A percentile compares a stretch with the other conserved stretches of the same genome.
Conservation (phyloP, 1,140 invertebrate genomes). For the Mycetomoellerius zeteki region DNA sequence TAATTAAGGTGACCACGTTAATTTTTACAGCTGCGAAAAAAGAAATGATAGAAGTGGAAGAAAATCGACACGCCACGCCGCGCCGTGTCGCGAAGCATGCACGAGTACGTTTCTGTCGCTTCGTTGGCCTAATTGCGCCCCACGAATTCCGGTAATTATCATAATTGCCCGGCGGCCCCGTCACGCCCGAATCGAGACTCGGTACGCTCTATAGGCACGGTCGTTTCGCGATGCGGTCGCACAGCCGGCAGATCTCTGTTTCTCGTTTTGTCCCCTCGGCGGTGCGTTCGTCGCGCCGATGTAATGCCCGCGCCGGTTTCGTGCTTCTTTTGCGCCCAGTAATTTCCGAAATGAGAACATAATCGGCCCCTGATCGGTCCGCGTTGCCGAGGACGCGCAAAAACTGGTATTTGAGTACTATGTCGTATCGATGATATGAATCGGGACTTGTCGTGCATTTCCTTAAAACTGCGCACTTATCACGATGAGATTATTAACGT, state of each 20-base stretch:
- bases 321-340: constrained; percentile 43
- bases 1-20: constrained; percentile 63
- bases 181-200: constrained; percentile 77
- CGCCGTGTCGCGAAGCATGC: constrained; percentile 32
- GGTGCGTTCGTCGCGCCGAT: background rate
- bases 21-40: constrained; percentile 39
- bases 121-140: constrained; percentile 78
- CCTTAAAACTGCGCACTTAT: background rate
- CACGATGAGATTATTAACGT: constrained; percentile 8
- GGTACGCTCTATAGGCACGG: constrained; percentile 35
- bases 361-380: constrained; percentile 13
- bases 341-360: constrained; percentile 62
- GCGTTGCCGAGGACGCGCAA: constrained; percentile 4
- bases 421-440: background rate
- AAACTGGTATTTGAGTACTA: constrained; percentile 3
- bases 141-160: constrained; percentile 84
- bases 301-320: background rate
- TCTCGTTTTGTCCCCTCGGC: constrained; percentile 18
- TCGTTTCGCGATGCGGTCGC: constrained; percentile 26
- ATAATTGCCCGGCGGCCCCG: constrained; percentile 80
- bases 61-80: constrained; percentile 31
- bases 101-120: constrained; percentile 71
- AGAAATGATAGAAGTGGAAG: background rate
- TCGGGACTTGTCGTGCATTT: constrained; percentile 20
- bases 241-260: constrained; percentile 26